These are phyloP conservation scores for Drosophila erecta DNA, from an alignment of 1,140 invertebrate genomes.

Conservation along the genomic window DNA sequence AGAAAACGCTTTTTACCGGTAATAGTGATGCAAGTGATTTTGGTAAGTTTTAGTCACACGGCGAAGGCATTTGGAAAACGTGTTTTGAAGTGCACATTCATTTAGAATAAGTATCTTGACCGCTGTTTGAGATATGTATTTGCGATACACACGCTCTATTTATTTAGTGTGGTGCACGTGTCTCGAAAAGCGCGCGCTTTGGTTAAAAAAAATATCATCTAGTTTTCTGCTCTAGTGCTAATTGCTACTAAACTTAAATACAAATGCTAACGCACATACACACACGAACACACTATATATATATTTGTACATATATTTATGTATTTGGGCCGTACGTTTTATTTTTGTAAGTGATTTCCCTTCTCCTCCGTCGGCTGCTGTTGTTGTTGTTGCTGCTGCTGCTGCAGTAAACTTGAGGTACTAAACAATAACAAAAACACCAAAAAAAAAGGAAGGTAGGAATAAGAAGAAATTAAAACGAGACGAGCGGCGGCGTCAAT, in stretches of 20 bases:
- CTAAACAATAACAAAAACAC: conserved; percentile 23
- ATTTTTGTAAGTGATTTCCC: conserved; percentile 32
- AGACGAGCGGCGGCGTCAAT: not conserved
- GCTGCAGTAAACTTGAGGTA: conserved; percentile 21
- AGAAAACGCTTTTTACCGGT: conserved; percentile 7
- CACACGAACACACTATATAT: not conserved
- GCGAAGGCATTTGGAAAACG: too few relatives aligned
- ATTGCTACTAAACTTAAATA: conserved; percentile 46
- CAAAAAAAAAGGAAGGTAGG: conserved; percentile 6
- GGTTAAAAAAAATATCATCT: conserved; percentile 10
- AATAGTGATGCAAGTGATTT: not conserved
- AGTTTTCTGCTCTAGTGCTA: conserved; percentile 34
- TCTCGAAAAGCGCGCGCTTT: conserved; percentile 39
- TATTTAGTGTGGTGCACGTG: conserved; percentile 15
- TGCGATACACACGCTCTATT: not conserved
- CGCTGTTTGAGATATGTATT: not conserved
- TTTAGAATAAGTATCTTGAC: not conserved
- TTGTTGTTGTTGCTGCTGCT: conserved; percentile 10
- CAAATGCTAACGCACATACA: conserved; percentile 33
- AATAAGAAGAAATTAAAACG: not conserved
- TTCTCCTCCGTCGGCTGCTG: conserved; percentile 18
- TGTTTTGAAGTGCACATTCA: too few relatives aligned
- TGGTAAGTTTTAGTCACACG: too few relatives aligned
- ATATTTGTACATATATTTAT: conserved; percentile 6
- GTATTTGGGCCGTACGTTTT: conserved; percentile 42